Base-by-base conservation (phyloP, 2,113 vertebrate genomes). In the Setophaga coronata region DNA sequence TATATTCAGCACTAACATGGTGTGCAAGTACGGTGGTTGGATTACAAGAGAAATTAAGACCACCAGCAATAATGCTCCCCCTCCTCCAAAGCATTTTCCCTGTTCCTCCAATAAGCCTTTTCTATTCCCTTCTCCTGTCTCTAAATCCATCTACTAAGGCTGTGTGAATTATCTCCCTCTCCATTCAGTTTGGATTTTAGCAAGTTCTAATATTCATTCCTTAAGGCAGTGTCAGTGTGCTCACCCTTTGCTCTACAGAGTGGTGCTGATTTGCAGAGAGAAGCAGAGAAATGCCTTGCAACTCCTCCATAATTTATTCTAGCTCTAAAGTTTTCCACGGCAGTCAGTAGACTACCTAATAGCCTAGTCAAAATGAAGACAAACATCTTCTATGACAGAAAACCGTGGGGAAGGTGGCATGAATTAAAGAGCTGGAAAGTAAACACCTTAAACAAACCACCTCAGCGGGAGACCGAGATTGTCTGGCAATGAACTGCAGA, bases 381-480 rank as follows among this genome's bases (percentile, higher is more conserved):
- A 83, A 96, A 66, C 60, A 87, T 87, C 80, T 71, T 64, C 82
- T 84, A 29, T 76, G 80, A 87, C 72, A 93, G 47, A 60, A 86
- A 81, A 86, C 82, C 12, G 8, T 14, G 15, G 72, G 53, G 77
- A 93, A 78, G 47, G 82, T 81, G 83, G 36, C 80, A 71, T 90
- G 72, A 96, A 82, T 74, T 90, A 92, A 33, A 85, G 58, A 76
- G 51, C 43, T 56, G 60, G 77, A 67, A 97, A 97, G 93, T 79
- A 89, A 95, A 93, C 76, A 96, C 90, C 95, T 96, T 94, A 87
- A 93, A 96, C 71, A 91, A 91, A 82, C 45, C 84, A 87, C 78
- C 87, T 82, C 94, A 45, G 87, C 18, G 2, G 93, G 95, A 96
- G 80, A 76, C 65, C 5, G 6, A n/a, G 67, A 69, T 33, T 67